These are phyloP conservation scores for Caradrina clavipalpis DNA, from an alignment of 2,888 invertebrate genomes.

Conservation along the genomic window DNA sequence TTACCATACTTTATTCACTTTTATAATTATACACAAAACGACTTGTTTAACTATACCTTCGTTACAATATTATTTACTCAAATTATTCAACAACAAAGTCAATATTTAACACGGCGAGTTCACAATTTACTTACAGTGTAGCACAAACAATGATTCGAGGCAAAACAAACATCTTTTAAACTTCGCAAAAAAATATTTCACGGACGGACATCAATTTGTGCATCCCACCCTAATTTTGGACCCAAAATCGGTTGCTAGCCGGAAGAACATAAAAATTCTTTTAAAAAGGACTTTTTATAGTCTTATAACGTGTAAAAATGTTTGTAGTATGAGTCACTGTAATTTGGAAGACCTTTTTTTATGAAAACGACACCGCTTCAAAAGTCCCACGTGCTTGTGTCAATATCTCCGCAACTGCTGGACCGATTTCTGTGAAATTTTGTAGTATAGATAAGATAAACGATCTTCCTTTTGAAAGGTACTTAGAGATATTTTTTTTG, in stretches of 20 bases:
- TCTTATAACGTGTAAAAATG: slow-evolving; percentile 20
- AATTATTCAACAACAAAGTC: not conserved
- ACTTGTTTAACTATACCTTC: not conserved
- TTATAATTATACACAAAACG: not conserved
- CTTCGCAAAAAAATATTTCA: not conserved
- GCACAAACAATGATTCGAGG: not conserved
- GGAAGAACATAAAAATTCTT: slow-evolving; percentile 49
- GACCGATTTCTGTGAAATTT: slow-evolving; percentile 32
- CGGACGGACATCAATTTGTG: slow-evolving; percentile 6
- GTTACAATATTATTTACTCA: not conserved
- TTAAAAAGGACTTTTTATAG: slow-evolving; percentile 46
- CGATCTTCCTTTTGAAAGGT: not conserved
- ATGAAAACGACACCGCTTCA: slow-evolving; percentile 1
- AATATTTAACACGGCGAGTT: slow-evolving; percentile 1
- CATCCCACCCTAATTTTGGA: slow-evolving; percentile 37
- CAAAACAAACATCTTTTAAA: not conserved
- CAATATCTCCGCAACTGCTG: slow-evolving; percentile 18
- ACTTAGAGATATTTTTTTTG: too few species aligned
- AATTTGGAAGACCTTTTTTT: slow-evolving; percentile 27
- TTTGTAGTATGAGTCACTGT: slow-evolving; percentile 46
- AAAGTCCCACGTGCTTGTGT: not conserved
- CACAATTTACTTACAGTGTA: not conserved
- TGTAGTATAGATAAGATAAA: slow-evolving; percentile 1
- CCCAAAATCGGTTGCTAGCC: slow-evolving; percentile 51
- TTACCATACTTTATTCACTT: too few species aligned